A percentile compares a stretch with the other conserved stretches of the same genome.
Evolutionary conservation across 2,888 invertebrate species (phyloP).

Genomic region (Gryllus longicercus): DNA sequence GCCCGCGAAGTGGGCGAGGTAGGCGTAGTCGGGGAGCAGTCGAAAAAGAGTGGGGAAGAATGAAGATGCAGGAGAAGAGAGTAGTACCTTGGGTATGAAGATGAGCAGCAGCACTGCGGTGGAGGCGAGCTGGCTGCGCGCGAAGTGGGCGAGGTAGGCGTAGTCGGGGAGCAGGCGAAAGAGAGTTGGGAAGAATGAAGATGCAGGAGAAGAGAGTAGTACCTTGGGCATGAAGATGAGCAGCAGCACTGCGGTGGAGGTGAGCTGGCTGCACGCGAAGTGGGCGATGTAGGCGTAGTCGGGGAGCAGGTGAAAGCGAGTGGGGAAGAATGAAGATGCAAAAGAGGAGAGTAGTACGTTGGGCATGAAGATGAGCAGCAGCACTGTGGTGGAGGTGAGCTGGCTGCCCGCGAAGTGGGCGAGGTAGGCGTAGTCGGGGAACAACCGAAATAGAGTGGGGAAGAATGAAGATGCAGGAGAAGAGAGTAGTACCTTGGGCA

Average conservation of each 20-base stretch:
- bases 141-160: conserved; percentile 74
- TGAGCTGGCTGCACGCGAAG: no score
- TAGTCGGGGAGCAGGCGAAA: conserved; percentile 65
- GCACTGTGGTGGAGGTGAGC: conserved; percentile 77
- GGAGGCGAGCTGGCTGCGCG: conserved; percentile 83
- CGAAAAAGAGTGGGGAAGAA: no score
- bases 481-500: no score
- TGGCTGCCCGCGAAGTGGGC: conserved; percentile 83
- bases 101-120: conserved; percentile 80
- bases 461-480: no score
- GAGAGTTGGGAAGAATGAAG: neutral
- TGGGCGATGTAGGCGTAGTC: no score
- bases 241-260: conserved; percentile 77
- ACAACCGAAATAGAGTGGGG: no score
- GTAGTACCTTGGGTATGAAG: conserved; percentile 73
- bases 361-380: conserved; percentile 82
- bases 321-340: conserved; percentile 49
- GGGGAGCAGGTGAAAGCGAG: no score
- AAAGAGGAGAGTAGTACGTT: conserved; percentile 53
- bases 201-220: conserved; percentile 34
- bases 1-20: conserved; percentile 77
- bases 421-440: conserved; percentile 71
- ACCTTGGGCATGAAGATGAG: conserved; percentile 85
- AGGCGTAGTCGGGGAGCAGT: conserved; percentile 70
- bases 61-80: conserved; percentile 58